These are phyloP conservation scores for Acestrorhynchus altus DNA, from an alignment of 2,797 vertebrate species.

Conservation along the genomic window DNA sequence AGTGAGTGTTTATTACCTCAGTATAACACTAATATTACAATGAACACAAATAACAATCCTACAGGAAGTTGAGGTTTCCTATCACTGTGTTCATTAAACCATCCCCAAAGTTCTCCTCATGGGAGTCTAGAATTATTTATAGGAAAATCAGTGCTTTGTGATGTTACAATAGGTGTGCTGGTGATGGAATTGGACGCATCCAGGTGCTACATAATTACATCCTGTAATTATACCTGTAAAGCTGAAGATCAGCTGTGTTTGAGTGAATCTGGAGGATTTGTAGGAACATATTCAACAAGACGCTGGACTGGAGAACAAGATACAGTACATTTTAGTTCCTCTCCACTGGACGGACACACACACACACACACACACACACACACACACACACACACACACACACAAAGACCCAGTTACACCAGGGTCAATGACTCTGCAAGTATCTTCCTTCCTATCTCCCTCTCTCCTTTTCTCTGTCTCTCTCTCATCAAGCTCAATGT, in stretches of 20 bases:
- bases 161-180: too few relatives aligned
- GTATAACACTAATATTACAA: too few relatives aligned
- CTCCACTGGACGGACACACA: constrained; percentile 1
- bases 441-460: neutral
- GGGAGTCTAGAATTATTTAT: too few relatives aligned
- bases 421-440: neutral
- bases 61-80: too few relatives aligned
- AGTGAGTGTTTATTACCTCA: too few relatives aligned
- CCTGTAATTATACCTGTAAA: neutral
- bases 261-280: neutral
- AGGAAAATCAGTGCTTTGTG: too few relatives aligned
- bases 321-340: neutral
- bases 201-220: too few relatives aligned
- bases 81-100: too few relatives aligned
- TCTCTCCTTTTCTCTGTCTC: neutral
- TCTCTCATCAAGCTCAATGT: neutral
- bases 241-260: neutral
- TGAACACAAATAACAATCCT: too few relatives aligned
- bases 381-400: neutral
- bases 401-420: constrained; percentile 13
- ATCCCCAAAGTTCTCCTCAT: too few relatives aligned
- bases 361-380: neutral
- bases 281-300: neutral
- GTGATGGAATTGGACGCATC: too few relatives aligned
- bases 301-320: neutral